Conservation (phyloP, 1,140 invertebrate genomes). For the Helicoverpa armigera region DNA sequence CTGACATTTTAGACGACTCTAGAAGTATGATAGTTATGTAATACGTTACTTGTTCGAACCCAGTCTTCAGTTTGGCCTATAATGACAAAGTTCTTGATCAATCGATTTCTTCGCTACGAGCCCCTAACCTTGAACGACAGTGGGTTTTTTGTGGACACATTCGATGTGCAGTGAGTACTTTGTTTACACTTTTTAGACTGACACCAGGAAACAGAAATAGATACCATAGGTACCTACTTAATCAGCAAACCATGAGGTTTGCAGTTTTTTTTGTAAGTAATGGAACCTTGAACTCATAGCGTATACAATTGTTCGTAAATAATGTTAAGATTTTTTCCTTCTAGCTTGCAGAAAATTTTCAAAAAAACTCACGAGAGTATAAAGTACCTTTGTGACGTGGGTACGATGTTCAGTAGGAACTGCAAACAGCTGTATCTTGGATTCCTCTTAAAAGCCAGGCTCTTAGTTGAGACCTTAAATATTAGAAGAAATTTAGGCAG, state of each 20-base stretch:
- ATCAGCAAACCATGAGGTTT: conserved; percentile 9
- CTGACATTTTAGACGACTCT: too few relatives aligned
- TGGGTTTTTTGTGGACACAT: background rate
- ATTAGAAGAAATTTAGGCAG: too few relatives aligned
- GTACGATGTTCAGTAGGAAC: too few relatives aligned
- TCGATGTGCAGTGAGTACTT: conserved; percentile 24
- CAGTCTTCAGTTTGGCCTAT: too few relatives aligned
- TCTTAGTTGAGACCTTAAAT: too few relatives aligned
- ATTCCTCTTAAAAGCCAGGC: too few relatives aligned
- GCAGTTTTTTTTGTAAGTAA: background rate
- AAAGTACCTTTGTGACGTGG: too few relatives aligned
- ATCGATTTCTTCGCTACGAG: background rate
- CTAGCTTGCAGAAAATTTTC: background rate
- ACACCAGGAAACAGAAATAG: conserved; percentile 17
- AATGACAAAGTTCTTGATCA: too few relatives aligned
- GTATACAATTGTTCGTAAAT: background rate
- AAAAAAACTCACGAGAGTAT: too few relatives aligned
- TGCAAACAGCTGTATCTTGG: too few relatives aligned
- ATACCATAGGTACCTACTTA: background rate
- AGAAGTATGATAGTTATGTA: too few relatives aligned
- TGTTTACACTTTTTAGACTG: conserved; percentile 31
- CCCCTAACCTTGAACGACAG: background rate
- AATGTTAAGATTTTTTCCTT: conserved; percentile 5
- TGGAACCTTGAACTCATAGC: conserved; percentile 6
- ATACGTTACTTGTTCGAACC: too few relatives aligned